A percentile compares a stretch with the other conserved stretches of the same genome.
Conservation (phyloP, 2,113 vertebrate genomes). For the Myotis brandtii region DNA sequence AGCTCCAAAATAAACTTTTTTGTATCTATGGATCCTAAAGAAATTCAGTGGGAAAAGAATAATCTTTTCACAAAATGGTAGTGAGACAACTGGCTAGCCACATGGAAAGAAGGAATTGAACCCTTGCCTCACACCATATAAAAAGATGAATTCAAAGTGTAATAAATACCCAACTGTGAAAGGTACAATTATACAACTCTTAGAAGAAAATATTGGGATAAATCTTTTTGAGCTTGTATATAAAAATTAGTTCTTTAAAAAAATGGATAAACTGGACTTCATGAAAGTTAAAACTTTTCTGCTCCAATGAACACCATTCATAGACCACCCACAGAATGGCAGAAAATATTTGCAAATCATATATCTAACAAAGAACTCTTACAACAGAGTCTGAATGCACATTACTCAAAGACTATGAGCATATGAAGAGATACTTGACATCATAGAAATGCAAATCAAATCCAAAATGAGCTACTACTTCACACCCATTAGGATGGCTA, state of each 20-base stretch:
- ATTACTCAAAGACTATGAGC: neutral
- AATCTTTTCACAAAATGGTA: neutral
- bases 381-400: neutral
- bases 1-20: neutral
- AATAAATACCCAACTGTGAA: neutral
- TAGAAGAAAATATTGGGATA: neutral
- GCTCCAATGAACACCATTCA: neutral
- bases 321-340: neutral
- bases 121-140: neutral
- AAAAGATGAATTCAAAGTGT: neutral
- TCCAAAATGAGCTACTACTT: neutral
- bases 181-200: neutral
- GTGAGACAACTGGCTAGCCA: neutral
- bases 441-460: neutral
- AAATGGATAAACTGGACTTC: neutral
- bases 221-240: neutral
- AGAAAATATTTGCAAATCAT: neutral
- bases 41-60: neutral
- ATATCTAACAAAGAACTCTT: neutral
- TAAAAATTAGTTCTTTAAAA: neutral
- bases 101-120: neutral
- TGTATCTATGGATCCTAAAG: neutral
- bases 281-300: neutral
- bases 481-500: neutral
- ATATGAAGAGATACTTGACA: neutral